Evolutionary conservation across 35 echinoderm and acorn worm species (phyloP), one percentile per base, ranked within the genome.

Genomic region (Apostichopus japonicus): DNA sequence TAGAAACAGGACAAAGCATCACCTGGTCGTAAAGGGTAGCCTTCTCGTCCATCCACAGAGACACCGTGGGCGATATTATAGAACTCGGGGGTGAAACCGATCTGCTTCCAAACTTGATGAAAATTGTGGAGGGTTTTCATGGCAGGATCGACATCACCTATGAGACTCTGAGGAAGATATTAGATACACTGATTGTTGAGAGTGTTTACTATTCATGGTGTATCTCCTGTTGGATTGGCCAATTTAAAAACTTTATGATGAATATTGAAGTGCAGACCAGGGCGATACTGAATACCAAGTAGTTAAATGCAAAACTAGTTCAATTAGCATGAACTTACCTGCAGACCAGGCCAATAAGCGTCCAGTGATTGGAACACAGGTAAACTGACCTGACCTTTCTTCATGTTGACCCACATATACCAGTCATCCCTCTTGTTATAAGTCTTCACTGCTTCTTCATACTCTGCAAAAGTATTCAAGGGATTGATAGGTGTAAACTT

Each of bases 361-460:
- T 99, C 97, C 25, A 99, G 80, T 54, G 97, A 98, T 88, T 98
- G 97, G 61, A 98, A 98, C 56, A 99, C 91, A 23, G 97, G 97
- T 55, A 95, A 90, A 25, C 88, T 95, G 75, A 96, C 95, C 52
- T 92, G 92, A 27, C 95, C 95, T 92, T 99, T 99, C 92, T 95
- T 99, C 97, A 99, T 99, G 24, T 99, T 95, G 15, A 99, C 97
- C 97, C 97, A 99, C 97, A 99, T 99, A 58, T 99, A 99, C 97
- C 97, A 99, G 72, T 99, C 97, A 79, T 96, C 95, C 25, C 87
- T 86, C 90, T 95, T 99, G 53, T 90, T 88, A 76, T 92, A 96
- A 33, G 84, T 58, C 71, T 99, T 92, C 10, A 96, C 78, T n/a
- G 87, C 80, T 78, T 93, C 91, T 75, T 99, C 97, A 95, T 99